phyloP scores from a whole-genome alignment of 2,113 vertebrate genomes.

The Melanocharis versteri region DNA sequence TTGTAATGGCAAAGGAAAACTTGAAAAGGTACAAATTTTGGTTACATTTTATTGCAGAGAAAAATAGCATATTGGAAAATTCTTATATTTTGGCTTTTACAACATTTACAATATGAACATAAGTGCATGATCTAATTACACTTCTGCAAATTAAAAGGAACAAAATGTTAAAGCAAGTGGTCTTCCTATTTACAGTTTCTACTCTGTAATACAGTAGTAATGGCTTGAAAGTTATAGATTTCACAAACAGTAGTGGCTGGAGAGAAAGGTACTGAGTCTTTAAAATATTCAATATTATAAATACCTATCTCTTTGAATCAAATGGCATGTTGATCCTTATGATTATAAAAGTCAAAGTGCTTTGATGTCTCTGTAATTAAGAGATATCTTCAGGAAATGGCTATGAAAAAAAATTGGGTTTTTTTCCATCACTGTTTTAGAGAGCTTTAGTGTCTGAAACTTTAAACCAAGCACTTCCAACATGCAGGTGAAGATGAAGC shows the following conservation, averaged over 20 bases:
- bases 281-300: not conserved
- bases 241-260: not conserved
- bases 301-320: not conserved
- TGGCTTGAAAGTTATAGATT: not conserved
- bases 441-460: not conserved
- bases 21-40: not conserved
- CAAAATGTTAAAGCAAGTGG: not conserved
- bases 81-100: not conserved
- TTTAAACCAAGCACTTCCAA: not conserved
- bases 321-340: not conserved
- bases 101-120: not conserved
- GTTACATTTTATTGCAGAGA: not conserved
- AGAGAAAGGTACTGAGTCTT: not conserved
- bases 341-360: not conserved
- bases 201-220: not conserved
- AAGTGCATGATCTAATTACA: not conserved
- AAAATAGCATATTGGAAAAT: not conserved
- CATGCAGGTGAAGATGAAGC: not conserved
- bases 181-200: not conserved
- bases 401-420: accelerated
- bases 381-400: not conserved
- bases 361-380: not conserved
- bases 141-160: not conserved
- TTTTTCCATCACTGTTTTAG: not conserved
- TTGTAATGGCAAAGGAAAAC: not conserved